Evolutionary conservation across 2,113 vertebrate species (phyloP).

Genomic region (Pygoscelis adeliae): DNA sequence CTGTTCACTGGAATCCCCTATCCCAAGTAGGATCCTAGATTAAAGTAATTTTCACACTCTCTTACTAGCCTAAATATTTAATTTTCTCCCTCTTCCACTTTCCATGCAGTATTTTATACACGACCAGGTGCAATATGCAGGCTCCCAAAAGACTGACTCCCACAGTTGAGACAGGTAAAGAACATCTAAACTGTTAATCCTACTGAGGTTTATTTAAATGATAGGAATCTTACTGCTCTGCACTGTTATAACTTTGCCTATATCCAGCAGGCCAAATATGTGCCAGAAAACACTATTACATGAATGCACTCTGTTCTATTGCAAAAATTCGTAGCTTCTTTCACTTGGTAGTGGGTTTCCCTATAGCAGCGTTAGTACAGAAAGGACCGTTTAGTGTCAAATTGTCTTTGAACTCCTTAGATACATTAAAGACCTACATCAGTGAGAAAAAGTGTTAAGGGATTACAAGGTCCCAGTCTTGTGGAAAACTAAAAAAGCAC

Average conservation of each 20-base stretch:
- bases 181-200: conserved; percentile 20
- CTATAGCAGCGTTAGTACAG: background rate
- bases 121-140: background rate
- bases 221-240: background rate
- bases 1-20: background rate
- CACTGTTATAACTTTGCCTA: background rate
- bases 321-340: background rate
- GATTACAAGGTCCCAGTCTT: background rate
- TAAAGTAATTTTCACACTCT: background rate
- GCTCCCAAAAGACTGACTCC: background rate
- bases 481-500: background rate
- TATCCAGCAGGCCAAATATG: background rate
- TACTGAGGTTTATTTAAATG: background rate
- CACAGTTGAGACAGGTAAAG: background rate
- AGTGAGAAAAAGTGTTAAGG: background rate
- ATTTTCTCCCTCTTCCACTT: background rate
- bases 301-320: conserved; percentile 22
- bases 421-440: background rate
- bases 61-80: background rate
- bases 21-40: background rate
- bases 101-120: background rate
- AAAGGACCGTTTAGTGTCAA: conserved; percentile 24
- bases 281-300: background rate
- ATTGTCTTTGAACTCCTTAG: background rate
- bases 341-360: background rate